phyloP scores from a whole-genome alignment of 2,888 invertebrate genomes.

The Ceratothoa steindachneri region DNA sequence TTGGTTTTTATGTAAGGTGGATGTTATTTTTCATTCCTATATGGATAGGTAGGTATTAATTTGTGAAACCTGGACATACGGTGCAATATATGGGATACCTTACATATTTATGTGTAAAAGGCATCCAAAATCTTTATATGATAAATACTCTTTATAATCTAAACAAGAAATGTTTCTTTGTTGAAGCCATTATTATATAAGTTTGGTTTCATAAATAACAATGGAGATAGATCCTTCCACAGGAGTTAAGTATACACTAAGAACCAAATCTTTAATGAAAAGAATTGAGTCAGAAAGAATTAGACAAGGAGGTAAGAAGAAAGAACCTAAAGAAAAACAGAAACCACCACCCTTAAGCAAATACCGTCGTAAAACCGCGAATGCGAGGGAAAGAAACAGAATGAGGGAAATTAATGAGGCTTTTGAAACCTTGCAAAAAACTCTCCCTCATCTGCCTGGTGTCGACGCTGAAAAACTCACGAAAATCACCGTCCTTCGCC shows the following conservation, averaged over 20 bases:
- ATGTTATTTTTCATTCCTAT: no score
- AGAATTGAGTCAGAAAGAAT: constrained; percentile 56
- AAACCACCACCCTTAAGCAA: constrained; percentile 70
- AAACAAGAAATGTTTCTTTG: no score
- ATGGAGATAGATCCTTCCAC: constrained; percentile 28
- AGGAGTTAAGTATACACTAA: constrained; percentile 62
- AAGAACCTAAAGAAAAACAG: constrained; percentile 52
- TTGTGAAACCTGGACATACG: no score
- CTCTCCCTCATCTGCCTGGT: constrained; percentile 61
- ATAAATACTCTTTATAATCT: no score
- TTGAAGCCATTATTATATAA: no score
- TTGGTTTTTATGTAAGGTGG: no score
- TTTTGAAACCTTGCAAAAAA: constrained; percentile 73
- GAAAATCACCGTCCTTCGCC: constrained; percentile 78
- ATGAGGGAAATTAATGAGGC: constrained; percentile 88
- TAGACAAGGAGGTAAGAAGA: constrained; percentile 49
- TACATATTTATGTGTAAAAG: no score
- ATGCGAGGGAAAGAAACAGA: constrained; percentile 77
- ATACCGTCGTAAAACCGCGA: constrained; percentile 83
- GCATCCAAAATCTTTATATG: no score
- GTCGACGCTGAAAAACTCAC: constrained; percentile 67
- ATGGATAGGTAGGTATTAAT: no score
- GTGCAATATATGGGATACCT: no score
- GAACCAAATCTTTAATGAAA: constrained; percentile 63
- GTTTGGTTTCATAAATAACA: background rate